Evolutionary conservation across 2,888 invertebrate species (phyloP), one percentile per base, ranked within the genome.

Genomic region (Troilus luridus): DNA sequence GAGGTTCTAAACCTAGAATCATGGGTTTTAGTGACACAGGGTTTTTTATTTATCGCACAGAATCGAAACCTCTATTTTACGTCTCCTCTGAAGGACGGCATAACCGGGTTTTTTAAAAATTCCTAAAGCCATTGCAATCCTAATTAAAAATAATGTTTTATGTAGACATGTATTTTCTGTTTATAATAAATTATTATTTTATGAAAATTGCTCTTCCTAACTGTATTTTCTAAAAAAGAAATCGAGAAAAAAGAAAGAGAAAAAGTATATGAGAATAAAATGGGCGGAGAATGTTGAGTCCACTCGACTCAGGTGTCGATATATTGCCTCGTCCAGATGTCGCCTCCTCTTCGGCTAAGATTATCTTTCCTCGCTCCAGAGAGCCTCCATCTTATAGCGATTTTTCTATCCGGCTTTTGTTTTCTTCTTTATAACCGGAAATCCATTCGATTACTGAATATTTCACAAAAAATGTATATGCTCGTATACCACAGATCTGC

Each of bases 211-310:
- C 64, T 64, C 11, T 64, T 64, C n/a, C 8, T 0, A 11, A 64
- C 11, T 11, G n/a, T 72, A 72, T 27, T 41, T 77, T 19, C 27
- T 12, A 19, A 27, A 67, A 24, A 14, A 0, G 14, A 77, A 77
- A 77, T 3, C 7, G 27, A 77, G 72, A 41, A 77, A 77, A 9
- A 27, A 27, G 17, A 27, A 72, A 6, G 27, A 7, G 72, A 72
- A 72, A 72, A 67, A 24, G 67, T 14, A 67, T 67, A 67, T 67
- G 72, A 77, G 72, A 77, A 77, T 17, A 41, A 77, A 77, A 77
- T 77, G 7, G 8, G 17, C 41, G 27, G 72, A 41, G 24, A 41
- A 19, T 41, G 72, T 27, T 12, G 67, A 67, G 67, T 24, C 72
- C 72, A 77, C 27, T 77, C 2, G 72, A 41, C 41, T 77, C 72